Conservation (phyloP, 2,888 invertebrate species). For the Drosophila pegasa region DNA sequence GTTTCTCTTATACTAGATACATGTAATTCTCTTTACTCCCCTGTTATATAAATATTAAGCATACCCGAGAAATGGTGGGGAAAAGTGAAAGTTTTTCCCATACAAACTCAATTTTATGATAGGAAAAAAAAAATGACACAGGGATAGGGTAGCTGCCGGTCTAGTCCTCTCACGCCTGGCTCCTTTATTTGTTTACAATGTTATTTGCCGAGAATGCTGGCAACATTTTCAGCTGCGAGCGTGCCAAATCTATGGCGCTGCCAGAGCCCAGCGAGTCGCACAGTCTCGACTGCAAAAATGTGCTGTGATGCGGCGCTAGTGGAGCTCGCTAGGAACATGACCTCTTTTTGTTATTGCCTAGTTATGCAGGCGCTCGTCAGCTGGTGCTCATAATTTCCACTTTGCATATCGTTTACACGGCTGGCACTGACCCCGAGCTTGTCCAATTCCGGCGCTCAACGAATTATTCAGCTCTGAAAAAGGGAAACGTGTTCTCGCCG, state of each 20-base stretch:
- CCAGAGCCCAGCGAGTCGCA: background rate
- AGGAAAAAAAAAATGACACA: background rate
- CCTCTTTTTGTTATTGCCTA: slow-evolving; percentile 41
- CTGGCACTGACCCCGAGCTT: slow-evolving; percentile 57
- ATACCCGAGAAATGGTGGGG: background rate
- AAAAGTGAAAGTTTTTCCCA: background rate
- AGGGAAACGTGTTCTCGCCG: background rate
- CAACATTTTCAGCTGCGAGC: slow-evolving; percentile 4
- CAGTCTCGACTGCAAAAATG: background rate
- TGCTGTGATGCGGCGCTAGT: too few species aligned
- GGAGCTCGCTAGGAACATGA: slow-evolving; percentile 29
- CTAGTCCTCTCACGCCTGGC: background rate
- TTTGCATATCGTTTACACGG: slow-evolving; percentile 69
- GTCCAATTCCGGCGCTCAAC: slow-evolving; percentile 12
- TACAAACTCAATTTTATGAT: background rate
- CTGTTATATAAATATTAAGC: background rate
- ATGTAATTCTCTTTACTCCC: too few species aligned
- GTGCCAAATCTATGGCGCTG: slow-evolving; percentile 8
- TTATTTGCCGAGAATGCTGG: slow-evolving; percentile 5
- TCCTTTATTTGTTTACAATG: slow-evolving; percentile 2
- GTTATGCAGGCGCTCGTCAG: slow-evolving; percentile 71
- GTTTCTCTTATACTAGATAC: too few species aligned
- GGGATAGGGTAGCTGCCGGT: background rate
- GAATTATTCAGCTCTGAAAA: slow-evolving; percentile 21
- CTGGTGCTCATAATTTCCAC: slow-evolving; percentile 54